Conservation (phyloP, 1,140 invertebrate genomes). For the Lordiphosa clarofinis region DNA sequence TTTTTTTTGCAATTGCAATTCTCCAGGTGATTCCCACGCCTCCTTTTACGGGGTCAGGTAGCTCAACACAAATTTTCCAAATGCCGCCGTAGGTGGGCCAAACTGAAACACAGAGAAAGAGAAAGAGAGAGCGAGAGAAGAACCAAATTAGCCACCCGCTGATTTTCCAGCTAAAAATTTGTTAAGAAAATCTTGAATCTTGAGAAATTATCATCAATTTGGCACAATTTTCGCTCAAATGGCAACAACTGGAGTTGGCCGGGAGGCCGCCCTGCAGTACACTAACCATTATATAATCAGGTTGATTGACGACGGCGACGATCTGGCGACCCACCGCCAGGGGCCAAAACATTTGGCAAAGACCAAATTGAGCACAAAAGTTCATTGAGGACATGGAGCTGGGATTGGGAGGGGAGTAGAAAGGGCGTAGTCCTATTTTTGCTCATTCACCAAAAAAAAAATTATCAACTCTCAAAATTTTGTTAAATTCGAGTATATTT, state of each 20-base stretch:
- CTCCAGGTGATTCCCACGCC: constrained; percentile 54
- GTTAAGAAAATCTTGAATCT: constrained; percentile 31
- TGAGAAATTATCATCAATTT: constrained; percentile 51
- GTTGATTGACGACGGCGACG: constrained; percentile 32
- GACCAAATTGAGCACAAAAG: constrained; percentile 60
- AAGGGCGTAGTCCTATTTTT: constrained; percentile 14
- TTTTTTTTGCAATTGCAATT: constrained; percentile 57
- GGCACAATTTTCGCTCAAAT: constrained; percentile 45
- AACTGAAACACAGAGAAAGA: constrained; percentile 3
- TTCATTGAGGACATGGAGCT: constrained; percentile 26
- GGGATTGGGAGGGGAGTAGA: neutral
- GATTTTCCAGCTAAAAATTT: constrained; percentile 28
- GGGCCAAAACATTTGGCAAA: constrained; percentile 60
- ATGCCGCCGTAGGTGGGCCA: constrained; percentile 57
- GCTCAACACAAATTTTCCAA: constrained; percentile 36
- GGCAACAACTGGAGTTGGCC: no score
- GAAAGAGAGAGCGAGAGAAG: constrained; percentile 16
- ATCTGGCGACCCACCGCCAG: constrained; percentile 33
- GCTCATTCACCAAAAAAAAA: no score
- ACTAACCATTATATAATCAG: constrained; percentile 40
- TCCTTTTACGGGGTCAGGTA: constrained; percentile 38
- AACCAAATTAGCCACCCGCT: constrained; percentile 62
- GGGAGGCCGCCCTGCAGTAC: neutral
- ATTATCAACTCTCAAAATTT: no score
- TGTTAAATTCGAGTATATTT: no score